Base-by-base conservation (phyloP, 2,113 vertebrate genomes). In the Turdus rufiventris region DNA sequence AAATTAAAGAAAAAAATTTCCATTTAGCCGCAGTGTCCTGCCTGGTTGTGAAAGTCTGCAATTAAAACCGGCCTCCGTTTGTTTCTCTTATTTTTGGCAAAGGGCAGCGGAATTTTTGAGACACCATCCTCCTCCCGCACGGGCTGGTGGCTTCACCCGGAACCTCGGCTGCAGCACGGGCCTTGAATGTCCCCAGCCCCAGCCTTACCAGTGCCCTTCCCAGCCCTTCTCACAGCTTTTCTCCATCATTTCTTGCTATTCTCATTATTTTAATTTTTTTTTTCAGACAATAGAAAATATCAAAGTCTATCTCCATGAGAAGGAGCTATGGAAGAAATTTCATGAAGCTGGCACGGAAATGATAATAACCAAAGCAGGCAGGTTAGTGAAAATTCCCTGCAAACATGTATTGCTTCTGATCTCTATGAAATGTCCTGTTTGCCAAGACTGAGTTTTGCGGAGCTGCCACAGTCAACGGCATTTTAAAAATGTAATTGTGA, bases 311-410 rank as follows among this genome's bases (percentile, higher is more conserved):
- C 98, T 99, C 92, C 99, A 99, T 21, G 99, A 99, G 97, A 98
- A 99, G 89, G 99, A 99, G 60, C 98, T 99, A 89, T 99, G 99
- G 99, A 99, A 99, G 98, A 99, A 99, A 97, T 99, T 99, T 92
- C 99, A 99, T 66, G 99, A 99, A 94, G 98, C 99, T 12, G 99
- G 99, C 71, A 99, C 99, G 0, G 99, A 99, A 97, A 99, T 99
- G 99, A 99, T 99, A 97, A 99, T 99, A 94, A 99, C 99, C 57
- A 99, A 99, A 97, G 99, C 99, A 63, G 99, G 99, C 98, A 99
- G 99, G 99, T 99, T 78, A 98, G 98, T 98, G 75, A 67, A 94
- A 94, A 88, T 63, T 73, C 51, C n/a, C n/a, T 3, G 5, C 1
- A 5, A 74, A 51, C 3, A 2, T 23, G 7, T 56, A 3, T 66